Percentiles rank a stretch among this genome's conserved stretches.
Evolutionary conservation across 2,113 vertebrate genomes (phyloP).

Genomic region (Lophura nycthemera): DNA sequence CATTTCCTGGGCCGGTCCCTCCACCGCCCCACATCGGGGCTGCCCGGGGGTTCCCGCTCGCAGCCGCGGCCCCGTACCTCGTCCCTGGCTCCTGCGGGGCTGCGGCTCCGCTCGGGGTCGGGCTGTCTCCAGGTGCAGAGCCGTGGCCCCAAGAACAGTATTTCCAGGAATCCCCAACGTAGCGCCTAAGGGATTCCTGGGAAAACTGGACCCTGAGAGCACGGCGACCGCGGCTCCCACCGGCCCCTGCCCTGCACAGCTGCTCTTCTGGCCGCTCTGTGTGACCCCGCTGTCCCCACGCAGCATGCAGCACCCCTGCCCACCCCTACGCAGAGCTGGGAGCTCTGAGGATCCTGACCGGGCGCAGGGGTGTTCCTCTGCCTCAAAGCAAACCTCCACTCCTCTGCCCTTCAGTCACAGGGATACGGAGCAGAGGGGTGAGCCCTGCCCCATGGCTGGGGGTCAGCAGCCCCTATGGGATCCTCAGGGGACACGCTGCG

Average conservation of each 20-base stretch:
- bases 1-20: background rate
- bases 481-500: background rate
- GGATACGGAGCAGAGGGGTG: background rate
- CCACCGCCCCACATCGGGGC: background rate
- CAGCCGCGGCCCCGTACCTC: background rate
- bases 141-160: conserved; percentile 99
- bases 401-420: too few species aligned
- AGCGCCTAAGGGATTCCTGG: conserved; percentile 99
- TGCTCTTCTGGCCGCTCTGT: background rate
- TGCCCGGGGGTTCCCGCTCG: accelerated
- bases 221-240: conserved; percentile 67
- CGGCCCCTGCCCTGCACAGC: background rate
- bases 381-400: background rate
- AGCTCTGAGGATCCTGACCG: accelerated
- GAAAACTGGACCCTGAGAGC: conserved; percentile 99
- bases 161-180: conserved; percentile 99
- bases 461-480: background rate
- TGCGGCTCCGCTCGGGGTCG: background rate
- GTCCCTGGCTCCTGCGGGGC: accelerated
- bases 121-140: conserved; percentile 66
- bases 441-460: background rate
- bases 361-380: accelerated
- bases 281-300: background rate
- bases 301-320: accelerated
- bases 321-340: accelerated